Evolutionary conservation across 2,113 vertebrate genomes (phyloP), one percentile per base, ranked within the genome.

Genomic region (Peromyscus maniculatus): DNA sequence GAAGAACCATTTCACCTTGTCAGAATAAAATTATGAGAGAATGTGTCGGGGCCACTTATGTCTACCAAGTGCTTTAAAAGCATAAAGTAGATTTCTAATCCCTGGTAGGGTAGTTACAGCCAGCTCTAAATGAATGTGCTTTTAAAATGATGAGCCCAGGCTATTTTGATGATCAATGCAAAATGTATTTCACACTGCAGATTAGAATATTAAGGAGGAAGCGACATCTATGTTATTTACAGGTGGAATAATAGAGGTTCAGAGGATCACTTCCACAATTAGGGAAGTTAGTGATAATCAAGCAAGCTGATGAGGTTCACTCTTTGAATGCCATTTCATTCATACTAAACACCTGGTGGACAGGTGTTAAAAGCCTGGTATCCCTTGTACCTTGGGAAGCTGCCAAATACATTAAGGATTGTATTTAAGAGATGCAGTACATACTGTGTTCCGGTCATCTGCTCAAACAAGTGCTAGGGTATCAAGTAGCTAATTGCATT

Each of bases 401-500:
- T 98, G 95, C 89, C 97, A 97, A 92, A 96, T 98, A 98, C 88
- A 97, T 62, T 98, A 97, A 91, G 57, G 71, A 97, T 87, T 93
- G 79, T 98, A 97, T 59, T 64, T 95, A 98, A 93, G 57, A 91
- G 94, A 96, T 28, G 84, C 59, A 97, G 94, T 95, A 96, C 97
- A 98, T 96, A 97, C 39, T 78, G 92, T 98, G 97, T 90, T 95
- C 95, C 97, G 93, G 89, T 96, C 93, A 89, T 94, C 87, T 98
- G 95, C 97, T 98, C 96, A 98, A 95, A 98, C 79, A 97, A 93
- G 59, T 91, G 96, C 46, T 89, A 93, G 92, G 95, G 75, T 66
- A 46, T 98, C 97, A 98, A 98, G 96, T 55, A 98, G 91, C 10
- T 95, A 96, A 97, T 94, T 98, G 98, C 96, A 92, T 82, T 97